Evolutionary conservation across 2,888 invertebrate genomes (phyloP).

Genomic region (Andrena trimmerana): DNA sequence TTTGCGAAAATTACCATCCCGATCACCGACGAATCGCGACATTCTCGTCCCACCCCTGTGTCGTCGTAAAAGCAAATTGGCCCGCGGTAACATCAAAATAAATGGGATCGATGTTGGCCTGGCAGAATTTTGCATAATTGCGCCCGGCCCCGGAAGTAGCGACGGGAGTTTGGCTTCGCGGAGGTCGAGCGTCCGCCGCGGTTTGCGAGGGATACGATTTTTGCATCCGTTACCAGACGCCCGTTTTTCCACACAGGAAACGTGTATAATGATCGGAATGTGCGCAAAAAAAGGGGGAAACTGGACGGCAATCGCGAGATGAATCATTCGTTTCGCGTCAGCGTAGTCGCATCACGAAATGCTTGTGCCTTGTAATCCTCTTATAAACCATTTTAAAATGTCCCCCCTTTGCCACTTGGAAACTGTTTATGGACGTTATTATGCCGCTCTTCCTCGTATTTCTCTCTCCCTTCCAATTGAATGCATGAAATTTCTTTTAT

Average conservation of each 20-base stretch:
- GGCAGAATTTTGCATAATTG: conserved; percentile 63
- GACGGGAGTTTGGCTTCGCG: not conserved
- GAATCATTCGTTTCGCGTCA: not conserved
- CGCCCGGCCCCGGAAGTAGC: conserved; percentile 30
- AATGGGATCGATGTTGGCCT: conserved; percentile 60
- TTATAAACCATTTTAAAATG: conserved; percentile 1
- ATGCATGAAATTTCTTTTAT: not conserved
- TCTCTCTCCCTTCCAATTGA: not conserved
- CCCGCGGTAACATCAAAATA: conserved; percentile 61
- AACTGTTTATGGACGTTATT: not conserved
- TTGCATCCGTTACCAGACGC: not conserved
- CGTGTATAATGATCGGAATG: not conserved
- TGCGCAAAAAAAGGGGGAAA: not conserved
- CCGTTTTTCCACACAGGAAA: not conserved
- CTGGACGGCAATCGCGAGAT: not conserved
- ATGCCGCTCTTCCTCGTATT: not conserved
- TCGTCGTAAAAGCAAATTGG: conserved; percentile 58
- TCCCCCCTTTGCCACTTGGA: not conserved
- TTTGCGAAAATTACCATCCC: conserved; percentile 25
- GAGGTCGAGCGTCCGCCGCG: not conserved
- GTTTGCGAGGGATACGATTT: not conserved
- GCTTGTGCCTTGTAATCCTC: not conserved
- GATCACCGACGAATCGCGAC: conserved; percentile 10
- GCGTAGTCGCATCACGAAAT: not conserved
- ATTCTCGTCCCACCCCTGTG: not conserved